A percentile compares a stretch with the other conserved stretches of the same genome.
Evolutionary conservation across 53 echinoderm and acorn worm species (phyloP).

Genomic region (Glandiceps talaboti): DNA sequence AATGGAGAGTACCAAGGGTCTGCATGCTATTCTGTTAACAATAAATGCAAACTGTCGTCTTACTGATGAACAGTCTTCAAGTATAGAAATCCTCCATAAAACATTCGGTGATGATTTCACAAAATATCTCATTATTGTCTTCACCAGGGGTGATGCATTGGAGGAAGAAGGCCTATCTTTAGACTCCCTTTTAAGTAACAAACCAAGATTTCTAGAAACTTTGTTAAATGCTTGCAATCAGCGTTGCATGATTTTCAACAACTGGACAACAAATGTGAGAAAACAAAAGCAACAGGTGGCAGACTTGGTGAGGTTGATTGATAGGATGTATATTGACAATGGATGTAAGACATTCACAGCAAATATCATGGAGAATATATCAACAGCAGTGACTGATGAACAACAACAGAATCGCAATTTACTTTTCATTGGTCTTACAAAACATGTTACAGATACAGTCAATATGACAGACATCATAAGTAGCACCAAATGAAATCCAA

Average conservation of each 20-base stretch:
- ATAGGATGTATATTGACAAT: not conserved
- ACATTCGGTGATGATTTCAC: not conserved
- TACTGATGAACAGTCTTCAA: not conserved
- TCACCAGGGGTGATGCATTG: not conserved
- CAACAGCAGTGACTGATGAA: not conserved
- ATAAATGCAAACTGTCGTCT: not conserved
- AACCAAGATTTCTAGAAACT: not conserved
- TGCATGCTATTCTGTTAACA: not conserved
- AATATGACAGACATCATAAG: too few species aligned
- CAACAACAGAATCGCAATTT: not conserved
- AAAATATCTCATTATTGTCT: not conserved
- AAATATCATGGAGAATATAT: not conserved
- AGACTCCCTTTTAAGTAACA: not conserved
- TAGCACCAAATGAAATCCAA: too few species aligned
- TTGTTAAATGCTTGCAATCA: not conserved
- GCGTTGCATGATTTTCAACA: not conserved
- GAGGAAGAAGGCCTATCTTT: not conserved
- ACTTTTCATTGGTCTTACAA: not conserved
- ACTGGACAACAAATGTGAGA: not conserved
- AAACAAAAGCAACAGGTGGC: not conserved
- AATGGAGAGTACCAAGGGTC: not conserved
- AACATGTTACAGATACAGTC: not conserved
- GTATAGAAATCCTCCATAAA: not conserved
- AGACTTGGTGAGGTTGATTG: not conserved
- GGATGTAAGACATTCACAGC: not conserved